These are phyloP conservation scores for Poeciliopsis prolifica DNA, from an alignment of 2,113 vertebrate genomes.

Conservation along the genomic window DNA sequence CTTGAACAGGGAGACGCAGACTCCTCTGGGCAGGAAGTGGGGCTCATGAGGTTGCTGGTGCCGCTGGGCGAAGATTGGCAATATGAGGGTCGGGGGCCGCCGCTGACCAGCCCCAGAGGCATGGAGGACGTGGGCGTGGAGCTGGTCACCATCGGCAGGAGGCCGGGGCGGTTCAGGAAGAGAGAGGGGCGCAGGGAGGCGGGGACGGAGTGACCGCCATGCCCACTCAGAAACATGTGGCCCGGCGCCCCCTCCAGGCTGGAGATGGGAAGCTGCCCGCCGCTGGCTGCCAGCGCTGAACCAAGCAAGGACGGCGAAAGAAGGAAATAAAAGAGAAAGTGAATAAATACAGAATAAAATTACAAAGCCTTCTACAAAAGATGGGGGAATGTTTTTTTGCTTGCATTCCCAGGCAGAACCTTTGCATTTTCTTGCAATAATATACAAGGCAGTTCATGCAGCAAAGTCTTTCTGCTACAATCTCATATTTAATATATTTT, in stretches of 20 bases:
- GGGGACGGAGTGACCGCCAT: constrained; percentile 64
- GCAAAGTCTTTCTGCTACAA: no score
- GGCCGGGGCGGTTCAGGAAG: constrained; percentile 88
- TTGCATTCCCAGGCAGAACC: no score
- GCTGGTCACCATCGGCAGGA: constrained; percentile 84
- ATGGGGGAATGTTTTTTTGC: no score
- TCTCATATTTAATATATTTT: no score
- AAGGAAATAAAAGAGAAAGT: neutral
- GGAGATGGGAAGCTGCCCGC: constrained; percentile 87
- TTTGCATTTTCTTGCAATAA: no score
- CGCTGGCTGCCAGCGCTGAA: constrained; percentile 86
- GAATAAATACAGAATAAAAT: neutral
- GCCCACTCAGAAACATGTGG: constrained; percentile 85
- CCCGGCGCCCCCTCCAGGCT: constrained; percentile 82
- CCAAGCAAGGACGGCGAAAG: neutral
- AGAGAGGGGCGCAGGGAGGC: constrained; percentile 82
- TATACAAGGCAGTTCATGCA: no score
- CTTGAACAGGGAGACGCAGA: constrained; percentile 81
- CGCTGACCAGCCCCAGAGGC: constrained; percentile 78
- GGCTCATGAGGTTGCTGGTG: constrained; percentile 76
- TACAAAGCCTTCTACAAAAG: no score
- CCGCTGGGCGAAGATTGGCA: constrained; percentile 79
- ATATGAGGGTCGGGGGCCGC: constrained; percentile 56
- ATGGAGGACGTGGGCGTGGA: constrained; percentile 74
- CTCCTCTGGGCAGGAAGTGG: constrained; percentile 78